A percentile compares a stretch with the other conserved stretches of the same genome.
phyloP scores from a whole-genome alignment of 2,797 vertebrate genomes.

The Calcarius lapponicus region DNA sequence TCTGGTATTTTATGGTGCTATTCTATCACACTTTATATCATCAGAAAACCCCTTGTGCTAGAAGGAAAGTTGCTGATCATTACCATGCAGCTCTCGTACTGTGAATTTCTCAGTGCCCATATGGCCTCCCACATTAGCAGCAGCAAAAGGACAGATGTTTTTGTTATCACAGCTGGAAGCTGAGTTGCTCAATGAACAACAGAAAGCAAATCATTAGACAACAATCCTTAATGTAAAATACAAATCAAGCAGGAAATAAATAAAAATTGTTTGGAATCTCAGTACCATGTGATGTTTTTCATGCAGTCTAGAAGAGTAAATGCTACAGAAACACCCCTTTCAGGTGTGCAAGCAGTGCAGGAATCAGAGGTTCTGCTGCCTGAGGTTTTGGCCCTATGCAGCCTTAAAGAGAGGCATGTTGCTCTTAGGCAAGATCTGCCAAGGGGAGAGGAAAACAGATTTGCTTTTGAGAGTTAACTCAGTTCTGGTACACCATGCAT shows the following conservation, averaged over 20 bases:
- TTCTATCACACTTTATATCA: neutral
- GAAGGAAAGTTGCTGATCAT: neutral
- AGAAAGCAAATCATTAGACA: neutral
- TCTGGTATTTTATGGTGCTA: neutral
- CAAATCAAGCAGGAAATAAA: neutral
- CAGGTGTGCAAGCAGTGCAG: neutral
- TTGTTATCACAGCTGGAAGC: neutral
- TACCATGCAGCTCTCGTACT: neutral
- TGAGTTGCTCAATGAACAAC: neutral
- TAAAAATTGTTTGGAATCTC: neutral
- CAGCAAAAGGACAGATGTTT: neutral
- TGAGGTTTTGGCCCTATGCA: neutral
- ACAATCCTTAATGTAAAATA: neutral
- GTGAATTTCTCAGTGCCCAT: neutral
- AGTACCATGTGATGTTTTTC: neutral
- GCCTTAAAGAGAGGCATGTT: neutral
- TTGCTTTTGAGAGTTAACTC: conserved; percentile 3
- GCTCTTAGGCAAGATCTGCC: neutral
- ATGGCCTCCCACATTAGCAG: neutral
- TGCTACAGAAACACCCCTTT: neutral
- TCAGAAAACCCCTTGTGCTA: neutral
- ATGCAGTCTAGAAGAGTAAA: neutral
- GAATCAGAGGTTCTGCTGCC: neutral
- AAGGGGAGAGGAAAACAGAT: neutral
- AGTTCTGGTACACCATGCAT: neutral